These are phyloP conservation scores for Champsocephalus gunnari DNA, from an alignment of 2,797 vertebrate genomes.

Conservation along the genomic window DNA sequence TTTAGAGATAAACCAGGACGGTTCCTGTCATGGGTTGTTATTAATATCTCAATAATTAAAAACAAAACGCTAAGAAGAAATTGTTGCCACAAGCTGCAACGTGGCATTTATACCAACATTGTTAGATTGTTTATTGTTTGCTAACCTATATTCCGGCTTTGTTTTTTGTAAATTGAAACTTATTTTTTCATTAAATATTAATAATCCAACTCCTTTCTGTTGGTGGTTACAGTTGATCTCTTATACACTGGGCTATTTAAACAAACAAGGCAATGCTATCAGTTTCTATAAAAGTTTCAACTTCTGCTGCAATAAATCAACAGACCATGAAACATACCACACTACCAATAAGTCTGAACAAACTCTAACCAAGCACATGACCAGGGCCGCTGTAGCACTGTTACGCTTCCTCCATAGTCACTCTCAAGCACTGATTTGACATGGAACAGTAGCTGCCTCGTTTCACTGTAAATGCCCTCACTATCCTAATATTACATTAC, in stretches of 20 bases:
- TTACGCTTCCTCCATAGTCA: conserved; percentile 30
- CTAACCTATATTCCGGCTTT: background rate
- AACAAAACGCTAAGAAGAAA: background rate
- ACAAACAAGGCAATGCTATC: background rate
- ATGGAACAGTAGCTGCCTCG: conserved; percentile 57
- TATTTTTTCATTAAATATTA: no score
- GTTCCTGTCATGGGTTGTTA: background rate
- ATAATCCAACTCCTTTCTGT: background rate
- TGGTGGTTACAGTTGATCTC: background rate
- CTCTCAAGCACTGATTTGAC: conserved; percentile 55
- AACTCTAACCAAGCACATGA: conserved; percentile 22
- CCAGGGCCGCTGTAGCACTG: conserved; percentile 27
- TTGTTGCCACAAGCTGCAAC: background rate
- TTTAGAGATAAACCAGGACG: background rate
- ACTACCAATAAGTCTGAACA: conserved; percentile 9
- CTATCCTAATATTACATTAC: conserved; percentile 27
- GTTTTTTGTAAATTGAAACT: background rate
- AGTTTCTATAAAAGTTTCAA: background rate
- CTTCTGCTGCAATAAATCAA: background rate
- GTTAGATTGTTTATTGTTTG: background rate
- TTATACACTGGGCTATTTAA: background rate
- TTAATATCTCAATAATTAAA: background rate
- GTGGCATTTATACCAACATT: background rate
- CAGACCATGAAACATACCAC: background rate
- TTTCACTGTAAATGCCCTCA: conserved; percentile 40